phyloP scores from a whole-genome alignment of 2,888 invertebrate genomes.

The Drosophila pullipes region DNA sequence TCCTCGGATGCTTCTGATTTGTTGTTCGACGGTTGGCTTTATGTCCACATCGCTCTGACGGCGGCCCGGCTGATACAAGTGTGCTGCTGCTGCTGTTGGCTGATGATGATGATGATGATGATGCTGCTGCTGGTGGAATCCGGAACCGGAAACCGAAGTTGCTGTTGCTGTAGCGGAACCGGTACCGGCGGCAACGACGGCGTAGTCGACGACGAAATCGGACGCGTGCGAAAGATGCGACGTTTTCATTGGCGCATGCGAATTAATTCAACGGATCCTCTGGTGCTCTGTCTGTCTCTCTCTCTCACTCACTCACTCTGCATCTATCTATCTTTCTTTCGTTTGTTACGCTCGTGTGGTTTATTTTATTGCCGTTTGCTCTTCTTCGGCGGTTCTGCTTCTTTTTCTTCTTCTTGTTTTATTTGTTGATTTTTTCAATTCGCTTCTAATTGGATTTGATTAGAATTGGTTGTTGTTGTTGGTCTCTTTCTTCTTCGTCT shows the following conservation, averaged over 20 bases:
- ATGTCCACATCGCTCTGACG: constrained; percentile 45
- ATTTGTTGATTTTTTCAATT: constrained; percentile 40
- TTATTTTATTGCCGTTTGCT: constrained; percentile 19
- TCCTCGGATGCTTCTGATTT: constrained; percentile 41
- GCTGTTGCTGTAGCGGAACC: constrained; percentile 16
- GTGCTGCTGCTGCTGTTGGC: constrained; percentile 2
- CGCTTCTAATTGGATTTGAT: constrained; percentile 54
- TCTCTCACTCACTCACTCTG: constrained; percentile 1
- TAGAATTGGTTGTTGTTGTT: constrained; percentile 37
- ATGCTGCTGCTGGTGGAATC: constrained; percentile 25
- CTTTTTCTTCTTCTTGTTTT: constrained; percentile 14
- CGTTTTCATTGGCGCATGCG: constrained; percentile 83
- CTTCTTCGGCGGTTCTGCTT: constrained; percentile 10
- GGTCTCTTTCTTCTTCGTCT: constrained; percentile 33
- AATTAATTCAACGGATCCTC: constrained; percentile 63
- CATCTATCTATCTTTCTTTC: constrained; percentile 1
- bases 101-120: constrained; percentile 35
- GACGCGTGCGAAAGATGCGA: constrained; percentile 80
- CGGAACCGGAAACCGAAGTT: constrained; percentile 17
- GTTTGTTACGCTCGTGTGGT: constrained; percentile 4
- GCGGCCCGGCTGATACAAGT: constrained; percentile 15
- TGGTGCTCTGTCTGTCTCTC: constrained; percentile 44
- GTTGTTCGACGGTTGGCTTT: constrained; percentile 56
- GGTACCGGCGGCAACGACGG: constrained; percentile 71
- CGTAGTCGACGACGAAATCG: constrained; percentile 84